These are phyloP conservation scores for Rhyacichthys aspro DNA, from an alignment of 2,797 vertebrate genomes.

Conservation along the genomic window DNA sequence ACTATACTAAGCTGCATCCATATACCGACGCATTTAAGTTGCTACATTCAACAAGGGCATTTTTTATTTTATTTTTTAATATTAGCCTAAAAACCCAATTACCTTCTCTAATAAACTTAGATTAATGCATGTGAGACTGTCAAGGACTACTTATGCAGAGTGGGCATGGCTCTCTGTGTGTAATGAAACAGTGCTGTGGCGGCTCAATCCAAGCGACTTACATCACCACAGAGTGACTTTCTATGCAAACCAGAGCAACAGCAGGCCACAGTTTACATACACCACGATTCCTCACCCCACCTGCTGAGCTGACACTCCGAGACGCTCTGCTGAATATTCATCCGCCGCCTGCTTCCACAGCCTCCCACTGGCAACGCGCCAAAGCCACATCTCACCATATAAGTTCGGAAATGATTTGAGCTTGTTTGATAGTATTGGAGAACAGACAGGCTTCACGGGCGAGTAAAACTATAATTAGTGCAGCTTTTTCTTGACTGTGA, in stretches of 20 bases:
- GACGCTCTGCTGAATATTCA: slow-evolving; percentile 67
- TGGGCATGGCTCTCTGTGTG: neutral
- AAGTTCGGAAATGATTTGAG: slow-evolving; percentile 20
- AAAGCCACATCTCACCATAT: slow-evolving; percentile 32
- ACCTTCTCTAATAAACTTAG: slow-evolving; percentile 16
- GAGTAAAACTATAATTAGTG: neutral
- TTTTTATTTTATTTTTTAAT: neutral
- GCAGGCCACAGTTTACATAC: slow-evolving; percentile 34
- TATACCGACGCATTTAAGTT: too few relatives aligned
- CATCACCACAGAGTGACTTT: slow-evolving; percentile 22
- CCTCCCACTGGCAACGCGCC: slow-evolving; percentile 29
- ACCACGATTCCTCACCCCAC: slow-evolving; percentile 29
- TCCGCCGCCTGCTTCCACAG: slow-evolving; percentile 31
- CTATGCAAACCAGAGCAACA: slow-evolving; percentile 10
- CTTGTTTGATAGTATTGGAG: slow-evolving; percentile 23
- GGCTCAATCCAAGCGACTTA: slow-evolving; percentile 26
- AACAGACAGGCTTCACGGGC: neutral
- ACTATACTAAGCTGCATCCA: too few relatives aligned
- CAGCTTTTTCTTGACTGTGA: neutral
- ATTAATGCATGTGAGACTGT: slow-evolving; percentile 26
- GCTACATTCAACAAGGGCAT: neutral
- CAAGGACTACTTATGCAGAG: slow-evolving; percentile 16
- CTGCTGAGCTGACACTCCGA: slow-evolving; percentile 57
- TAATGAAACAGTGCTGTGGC: slow-evolving; percentile 37
- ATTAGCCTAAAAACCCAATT: neutral